Base-by-base conservation (phyloP, 2,888 invertebrate genomes). In the Coenonympha glycerion region DNA sequence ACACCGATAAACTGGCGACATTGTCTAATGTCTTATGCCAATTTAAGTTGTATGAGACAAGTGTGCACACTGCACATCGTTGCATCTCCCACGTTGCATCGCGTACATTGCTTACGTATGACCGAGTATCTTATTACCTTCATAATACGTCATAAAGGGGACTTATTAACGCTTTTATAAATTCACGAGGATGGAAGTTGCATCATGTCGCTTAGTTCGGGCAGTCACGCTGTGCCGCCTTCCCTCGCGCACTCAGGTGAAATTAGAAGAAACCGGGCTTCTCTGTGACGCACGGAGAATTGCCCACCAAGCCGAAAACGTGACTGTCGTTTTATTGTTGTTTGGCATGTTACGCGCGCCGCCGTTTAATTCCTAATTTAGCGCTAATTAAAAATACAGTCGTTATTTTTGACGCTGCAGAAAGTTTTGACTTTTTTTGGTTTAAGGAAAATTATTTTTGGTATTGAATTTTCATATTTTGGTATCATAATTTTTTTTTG, bases 141-240 rank as follows among this genome's bases (percentile, higher is more conserved):
- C n/a, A n/a, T n/a, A n/a, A n/a, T n/a, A n/a, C n/a, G n/a, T n/a
- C n/a, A n/a, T n/a, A n/a, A n/a, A n/a, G n/a, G n/a, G n/a, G n/a
- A n/a, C n/a, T n/a, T n/a, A n/a, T n/a, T n/a, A n/a, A n/a, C n/a
- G n/a, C n/a, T n/a, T n/a, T n/a, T n/a, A n/a, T n/a, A n/a, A n/a
- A n/a, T n/a, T n/a, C n/a, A n/a, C n/a, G n/a, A n/a, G n/a, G n/a
- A n/a, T n/a, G n/a, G n/a, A n/a, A n/a, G n/a, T n/a, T n/a, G n/a
- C n/a, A n/a, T n/a, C n/a, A n/a, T 3, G 9, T n/a, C 13, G 6
- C 16, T 15, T 13, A 3, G 6, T 3, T 15, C 15, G 9, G 28
- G 15, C 46, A 24, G 49, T 42, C 50, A 56, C 49, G 52, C 42
- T 36, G 48, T 37, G 8, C 19, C 37, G 6, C 40, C 41, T 6